Percentiles rank a stretch among this genome's conserved stretches.
phyloP scores from a whole-genome alignment of 2,888 invertebrate species.

The Drosophila pegasa region DNA sequence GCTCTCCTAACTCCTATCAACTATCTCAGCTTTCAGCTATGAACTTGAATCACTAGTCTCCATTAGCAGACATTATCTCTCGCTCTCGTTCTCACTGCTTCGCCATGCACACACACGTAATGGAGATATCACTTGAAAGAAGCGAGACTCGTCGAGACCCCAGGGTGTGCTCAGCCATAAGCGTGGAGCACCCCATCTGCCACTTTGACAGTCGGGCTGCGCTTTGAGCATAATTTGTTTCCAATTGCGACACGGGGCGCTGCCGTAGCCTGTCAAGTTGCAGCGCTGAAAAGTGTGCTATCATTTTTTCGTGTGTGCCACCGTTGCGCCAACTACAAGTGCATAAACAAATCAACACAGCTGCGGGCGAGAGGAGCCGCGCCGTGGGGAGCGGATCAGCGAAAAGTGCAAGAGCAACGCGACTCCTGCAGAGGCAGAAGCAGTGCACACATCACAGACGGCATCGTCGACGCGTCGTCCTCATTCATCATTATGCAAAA shows the following conservation, averaged over 20 bases:
- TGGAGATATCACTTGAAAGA: constrained; percentile 37
- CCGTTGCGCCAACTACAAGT: constrained; percentile 41
- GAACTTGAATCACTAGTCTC: constrained; percentile 39
- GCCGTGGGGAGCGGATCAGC: neutral
- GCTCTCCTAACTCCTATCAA: neutral
- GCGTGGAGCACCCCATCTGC: constrained; percentile 20
- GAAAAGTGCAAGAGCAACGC: constrained; percentile 27
- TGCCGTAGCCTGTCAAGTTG: constrained; percentile 50
- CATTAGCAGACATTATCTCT: neutral
- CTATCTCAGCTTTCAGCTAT: constrained; percentile 5
- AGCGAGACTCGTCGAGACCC: constrained; percentile 25
- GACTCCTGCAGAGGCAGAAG: constrained; percentile 29
- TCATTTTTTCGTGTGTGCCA: constrained; percentile 32
- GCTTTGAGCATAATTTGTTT: constrained; percentile 79
- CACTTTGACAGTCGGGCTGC: constrained; percentile 63
- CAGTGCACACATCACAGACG: constrained; percentile 53
- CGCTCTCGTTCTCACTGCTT: neutral
- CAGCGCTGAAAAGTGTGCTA: constrained; percentile 51
- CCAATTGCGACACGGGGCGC: constrained; percentile 66
- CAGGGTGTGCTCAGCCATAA: constrained; percentile 36
- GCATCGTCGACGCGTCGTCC: constrained; percentile 49
- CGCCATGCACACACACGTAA: constrained; percentile 39
- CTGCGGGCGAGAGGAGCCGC: neutral
- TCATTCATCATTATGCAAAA: constrained; percentile 81
- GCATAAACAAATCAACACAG: constrained; percentile 74